Conservation (phyloP, 2,113 vertebrate genomes). For the Hydrolagus affinis region DNA sequence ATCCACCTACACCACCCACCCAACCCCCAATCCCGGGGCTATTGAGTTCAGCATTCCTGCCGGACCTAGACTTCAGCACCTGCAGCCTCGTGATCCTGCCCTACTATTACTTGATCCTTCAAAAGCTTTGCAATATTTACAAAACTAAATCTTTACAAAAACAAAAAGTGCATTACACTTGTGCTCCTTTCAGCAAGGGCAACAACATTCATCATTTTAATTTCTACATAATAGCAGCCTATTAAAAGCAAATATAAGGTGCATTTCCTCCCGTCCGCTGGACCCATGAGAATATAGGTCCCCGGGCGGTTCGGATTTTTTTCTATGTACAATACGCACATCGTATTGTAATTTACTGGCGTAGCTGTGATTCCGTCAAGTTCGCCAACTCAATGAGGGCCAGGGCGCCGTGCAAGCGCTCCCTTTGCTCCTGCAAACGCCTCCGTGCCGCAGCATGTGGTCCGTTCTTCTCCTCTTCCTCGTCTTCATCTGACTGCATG, state of each 20-base stretch:
- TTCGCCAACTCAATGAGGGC: conserved; percentile 96
- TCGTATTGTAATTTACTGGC: conserved; percentile 43
- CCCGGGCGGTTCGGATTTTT: conserved; percentile 42
- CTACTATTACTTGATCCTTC: conserved; percentile 8
- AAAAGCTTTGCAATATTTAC: conserved; percentile 55
- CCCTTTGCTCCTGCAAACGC: conserved; percentile 84
- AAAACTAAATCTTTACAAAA: conserved; percentile 68
- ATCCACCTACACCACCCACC: too few species aligned
- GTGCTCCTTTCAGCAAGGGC: conserved; percentile 54
- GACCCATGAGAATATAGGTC: conserved; percentile 52
- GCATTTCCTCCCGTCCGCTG: conserved; percentile 82
- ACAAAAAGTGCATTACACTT: conserved; percentile 72
- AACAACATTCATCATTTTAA: conserved; percentile 90
- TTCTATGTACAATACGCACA: neutral
- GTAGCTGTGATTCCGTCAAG: conserved; percentile 63
- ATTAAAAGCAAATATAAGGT: conserved; percentile 92
- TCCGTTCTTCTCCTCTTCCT: conserved; percentile 55
- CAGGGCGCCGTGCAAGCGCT: conserved; percentile 86
- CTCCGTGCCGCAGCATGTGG: conserved; percentile 53
- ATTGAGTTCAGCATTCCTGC: conserved; percentile 17
- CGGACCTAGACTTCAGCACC: conserved; percentile 12
- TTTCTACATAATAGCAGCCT: conserved; percentile 97
- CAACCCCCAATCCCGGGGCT: too few species aligned
- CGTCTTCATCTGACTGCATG: conserved; percentile 77
- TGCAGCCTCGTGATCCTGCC: conserved; percentile 2